These are phyloP conservation scores for Pilophorus perplexus DNA, from an alignment of 2,888 invertebrate species.

Conservation along the genomic window DNA sequence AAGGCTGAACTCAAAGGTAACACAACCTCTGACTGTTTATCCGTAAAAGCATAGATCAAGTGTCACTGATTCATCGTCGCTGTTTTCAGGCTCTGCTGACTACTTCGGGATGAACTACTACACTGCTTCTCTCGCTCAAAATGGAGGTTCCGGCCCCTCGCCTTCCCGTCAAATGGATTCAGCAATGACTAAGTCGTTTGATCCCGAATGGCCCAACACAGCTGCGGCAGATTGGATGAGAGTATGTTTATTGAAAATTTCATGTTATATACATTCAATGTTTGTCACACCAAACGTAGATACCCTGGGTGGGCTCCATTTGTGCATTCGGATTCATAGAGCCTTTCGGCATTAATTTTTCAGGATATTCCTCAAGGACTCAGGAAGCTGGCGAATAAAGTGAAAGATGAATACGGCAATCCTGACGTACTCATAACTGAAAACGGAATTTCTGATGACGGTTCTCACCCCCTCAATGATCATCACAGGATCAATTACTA, in stretches of 20 bases:
- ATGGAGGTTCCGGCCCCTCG: neutral
- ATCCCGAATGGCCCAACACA: slow-evolving; percentile 8
- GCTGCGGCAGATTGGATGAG: slow-evolving; percentile 13
- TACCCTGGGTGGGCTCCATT: neutral
- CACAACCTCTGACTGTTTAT: neutral
- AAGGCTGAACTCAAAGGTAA: slow-evolving; percentile 56
- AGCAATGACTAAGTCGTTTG: neutral
- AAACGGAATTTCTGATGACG: slow-evolving; percentile 53
- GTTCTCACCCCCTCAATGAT: slow-evolving; percentile 51
- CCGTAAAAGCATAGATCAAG: neutral
- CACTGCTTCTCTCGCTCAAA: neutral
- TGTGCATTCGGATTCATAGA: too few species aligned
- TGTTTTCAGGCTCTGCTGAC: slow-evolving; percentile 36
- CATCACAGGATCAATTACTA: slow-evolving; percentile 49
- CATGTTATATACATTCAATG: too few species aligned
- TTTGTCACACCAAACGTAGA: neutral
- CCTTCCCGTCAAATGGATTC: slow-evolving; percentile 10
- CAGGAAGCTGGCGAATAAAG: slow-evolving; percentile 53
- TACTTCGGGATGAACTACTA: slow-evolving; percentile 38
- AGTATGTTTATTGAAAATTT: slow-evolving; percentile 7
- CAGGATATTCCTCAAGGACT: slow-evolving; percentile 56
- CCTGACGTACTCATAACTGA: slow-evolving; percentile 54
- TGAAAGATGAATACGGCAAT: slow-evolving; percentile 54
- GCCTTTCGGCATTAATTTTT: neutral
- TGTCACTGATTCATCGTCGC: neutral